Conservation (phyloP, 2,113 vertebrate species). For the Maccullochella peelii region DNA sequence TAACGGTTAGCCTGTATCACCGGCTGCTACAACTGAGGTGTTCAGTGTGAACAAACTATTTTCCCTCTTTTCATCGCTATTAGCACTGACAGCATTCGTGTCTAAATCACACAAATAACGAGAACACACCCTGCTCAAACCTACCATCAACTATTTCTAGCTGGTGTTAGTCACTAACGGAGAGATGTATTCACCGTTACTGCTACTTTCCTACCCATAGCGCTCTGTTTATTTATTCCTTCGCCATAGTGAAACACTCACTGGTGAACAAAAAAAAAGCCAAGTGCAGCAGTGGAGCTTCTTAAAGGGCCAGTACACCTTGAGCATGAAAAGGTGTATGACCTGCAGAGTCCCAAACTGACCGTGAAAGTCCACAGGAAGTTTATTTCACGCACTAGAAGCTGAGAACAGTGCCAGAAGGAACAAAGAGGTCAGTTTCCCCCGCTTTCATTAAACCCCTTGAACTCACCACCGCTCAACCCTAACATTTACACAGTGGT, state of each 20-base stretch:
- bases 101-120: not conserved
- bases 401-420: not conserved
- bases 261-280: not conserved
- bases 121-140: conserved; percentile 15
- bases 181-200: conserved; percentile 50
- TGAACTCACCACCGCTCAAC: conserved; percentile 39
- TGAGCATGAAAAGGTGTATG: not conserved
- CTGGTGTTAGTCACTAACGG: conserved; percentile 32
- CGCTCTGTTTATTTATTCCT: conserved; percentile 71
- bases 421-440: not conserved
- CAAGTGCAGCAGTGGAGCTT: conserved; percentile 42
- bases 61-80: conserved; percentile 58
- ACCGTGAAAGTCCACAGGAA: not conserved
- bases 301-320: conserved; percentile 82
- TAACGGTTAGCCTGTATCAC: conserved; percentile 46
- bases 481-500: not conserved
- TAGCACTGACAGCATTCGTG: conserved; percentile 40
- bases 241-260: conserved; percentile 78
- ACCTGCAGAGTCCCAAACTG: not conserved
- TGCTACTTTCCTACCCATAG: conserved; percentile 1
- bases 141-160: not conserved
- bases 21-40: conserved; percentile 52
- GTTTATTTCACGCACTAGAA: not conserved
- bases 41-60: conserved; percentile 47
- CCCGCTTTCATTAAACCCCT: not conserved